Percentiles rank a stretch among this genome's conserved stretches.
Evolutionary conservation across 2,888 invertebrate genomes (phyloP).

Genomic region (Tridacna crocea): DNA sequence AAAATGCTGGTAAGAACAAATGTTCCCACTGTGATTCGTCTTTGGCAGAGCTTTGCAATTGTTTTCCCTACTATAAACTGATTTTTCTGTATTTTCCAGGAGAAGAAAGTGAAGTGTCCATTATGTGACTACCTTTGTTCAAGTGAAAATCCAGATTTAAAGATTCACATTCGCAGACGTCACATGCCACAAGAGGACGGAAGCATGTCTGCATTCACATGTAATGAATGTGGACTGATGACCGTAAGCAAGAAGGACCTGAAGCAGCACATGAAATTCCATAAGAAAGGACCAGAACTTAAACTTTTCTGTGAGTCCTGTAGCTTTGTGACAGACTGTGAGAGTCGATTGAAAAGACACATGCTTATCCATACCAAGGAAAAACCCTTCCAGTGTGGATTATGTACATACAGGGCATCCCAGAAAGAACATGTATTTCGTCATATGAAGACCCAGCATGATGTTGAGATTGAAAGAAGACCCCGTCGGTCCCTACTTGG

Average conservation of each 20-base stretch:
- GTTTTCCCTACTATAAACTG: too few species aligned
- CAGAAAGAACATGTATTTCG: conserved; percentile 82
- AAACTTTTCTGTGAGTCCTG: conserved; percentile 82
- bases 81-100: conserved; percentile 56
- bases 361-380: conserved; percentile 79
- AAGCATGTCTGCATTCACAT: conserved; percentile 69
- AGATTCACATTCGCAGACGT: conserved; percentile 79
- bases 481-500: conserved; percentile 38
- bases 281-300: conserved; percentile 80
- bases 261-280: conserved; percentile 82
- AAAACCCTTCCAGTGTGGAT: conserved; percentile 79
- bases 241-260: conserved; percentile 78
- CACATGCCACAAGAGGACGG: conserved; percentile 73
- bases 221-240: conserved; percentile 77
- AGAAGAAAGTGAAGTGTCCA: conserved; percentile 80
- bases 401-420: conserved; percentile 79
- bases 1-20: too few species aligned
- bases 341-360: conserved; percentile 81
- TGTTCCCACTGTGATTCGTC: too few species aligned
- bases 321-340: conserved; percentile 82
- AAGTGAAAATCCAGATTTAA: conserved; percentile 81
- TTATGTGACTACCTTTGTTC: conserved; percentile 82
- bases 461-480: conserved; percentile 69
- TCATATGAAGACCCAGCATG: conserved; percentile 80
- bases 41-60: too few species aligned